These are phyloP conservation scores for Liposcelis brunnea DNA, from an alignment of 2,888 invertebrate species.

Conservation along the genomic window DNA sequence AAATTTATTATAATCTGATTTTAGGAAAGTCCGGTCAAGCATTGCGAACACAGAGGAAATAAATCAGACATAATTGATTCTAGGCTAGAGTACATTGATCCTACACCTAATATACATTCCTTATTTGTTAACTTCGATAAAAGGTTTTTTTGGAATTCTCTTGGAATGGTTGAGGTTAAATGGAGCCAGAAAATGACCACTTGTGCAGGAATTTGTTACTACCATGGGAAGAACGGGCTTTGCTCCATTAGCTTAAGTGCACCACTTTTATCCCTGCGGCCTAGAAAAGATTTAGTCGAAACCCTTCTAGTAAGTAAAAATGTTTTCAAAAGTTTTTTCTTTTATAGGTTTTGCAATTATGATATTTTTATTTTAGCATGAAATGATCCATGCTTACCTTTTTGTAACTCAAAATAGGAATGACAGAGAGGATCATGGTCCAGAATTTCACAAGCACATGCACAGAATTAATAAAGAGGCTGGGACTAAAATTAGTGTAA, in stretches of 20 bases:
- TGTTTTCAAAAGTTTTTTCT: too few relatives aligned
- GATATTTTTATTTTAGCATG: slow-evolving; percentile 45
- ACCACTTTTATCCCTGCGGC: slow-evolving; percentile 78
- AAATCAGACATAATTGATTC: slow-evolving; percentile 40
- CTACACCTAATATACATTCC: slow-evolving; percentile 75
- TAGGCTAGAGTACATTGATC: slow-evolving; percentile 76
- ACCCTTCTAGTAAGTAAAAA: slow-evolving; percentile 82
- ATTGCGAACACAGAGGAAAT: not conserved
- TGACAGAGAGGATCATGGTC: slow-evolving; percentile 90
- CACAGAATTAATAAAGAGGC: slow-evolving; percentile 70
- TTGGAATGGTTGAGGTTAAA: slow-evolving; percentile 64
- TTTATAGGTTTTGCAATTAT: not conserved
- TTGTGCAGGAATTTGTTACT: slow-evolving; percentile 58
- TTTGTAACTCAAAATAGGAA: slow-evolving; percentile 71
- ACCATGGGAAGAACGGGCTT: slow-evolving; percentile 51
- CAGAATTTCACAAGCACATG: slow-evolving; percentile 88
- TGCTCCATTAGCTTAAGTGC: slow-evolving; percentile 76
- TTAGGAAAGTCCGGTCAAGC: not conserved
- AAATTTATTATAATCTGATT: too few relatives aligned
- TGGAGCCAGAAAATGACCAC: slow-evolving; percentile 92
- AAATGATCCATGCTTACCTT: slow-evolving; percentile 98
- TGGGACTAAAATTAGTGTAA: slow-evolving; percentile 69
- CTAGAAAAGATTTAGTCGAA: slow-evolving; percentile 88
- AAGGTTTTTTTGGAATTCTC: slow-evolving; percentile 63
- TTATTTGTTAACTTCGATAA: slow-evolving; percentile 76